Evolutionary conservation across 2,113 vertebrate genomes (phyloP), one percentile per base, ranked within the genome.

Genomic region (Phodopus roborovskii): DNA sequence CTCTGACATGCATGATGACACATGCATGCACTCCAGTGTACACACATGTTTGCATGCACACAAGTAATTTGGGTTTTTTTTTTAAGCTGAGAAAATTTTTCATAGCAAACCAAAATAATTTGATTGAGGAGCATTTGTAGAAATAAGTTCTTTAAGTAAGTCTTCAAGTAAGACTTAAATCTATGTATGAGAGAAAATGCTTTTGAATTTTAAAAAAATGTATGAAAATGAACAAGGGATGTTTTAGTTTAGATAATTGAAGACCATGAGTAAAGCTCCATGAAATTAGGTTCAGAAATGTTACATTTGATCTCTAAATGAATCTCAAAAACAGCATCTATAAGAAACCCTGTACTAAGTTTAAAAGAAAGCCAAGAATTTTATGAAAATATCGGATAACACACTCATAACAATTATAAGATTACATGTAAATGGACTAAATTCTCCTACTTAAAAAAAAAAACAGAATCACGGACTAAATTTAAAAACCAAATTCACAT

Each of bases 401-500:
- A 96, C 30, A 97, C 90, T 97, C 93, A 92, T 2, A 79, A 94
- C 56, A 62, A 97, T 95, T 94, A 93, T 64, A 91, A 96, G 83
- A 94, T 94, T 94, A 96, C 68, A 84, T 93, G 24, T 95, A 95
- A 94, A 93, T 92, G 78, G 64, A 86, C 75, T 95, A 96, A 90
- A 96, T 96, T 96, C 78, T 87, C 30, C 48, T 58, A 64, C 75
- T 94, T n/a, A n/a, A 84, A 66, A 85, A 68, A 70, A 42, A 86
- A 96, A 91, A 7, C 3, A 70, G 33, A 92, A 90, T 88, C 90
- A 82, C n/a, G 87, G 58, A 91, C 92, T 77, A 50, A 58, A 95
- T 97, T 88, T 88, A 96, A 97, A 95, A 83, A 93, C 70, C 96
- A 88, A 96, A 95, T 83, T 77, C 73, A 91, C n/a, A 83, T 79